phyloP scores from a whole-genome alignment of 2,888 invertebrate species.

The Drosophila tanythrix region DNA sequence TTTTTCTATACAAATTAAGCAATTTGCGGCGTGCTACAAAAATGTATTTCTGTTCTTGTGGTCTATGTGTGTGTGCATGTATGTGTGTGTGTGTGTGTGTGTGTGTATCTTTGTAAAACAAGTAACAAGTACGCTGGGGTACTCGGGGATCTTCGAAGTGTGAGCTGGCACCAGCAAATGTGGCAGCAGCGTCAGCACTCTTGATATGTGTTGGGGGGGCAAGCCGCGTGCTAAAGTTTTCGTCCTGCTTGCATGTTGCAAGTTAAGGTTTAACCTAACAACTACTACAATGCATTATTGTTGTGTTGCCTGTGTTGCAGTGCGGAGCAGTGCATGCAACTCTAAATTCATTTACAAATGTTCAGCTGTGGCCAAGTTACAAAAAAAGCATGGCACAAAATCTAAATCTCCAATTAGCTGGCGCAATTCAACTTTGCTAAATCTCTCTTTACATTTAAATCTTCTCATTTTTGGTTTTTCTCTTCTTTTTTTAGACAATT shows the following conservation, averaged over 20 bases:
- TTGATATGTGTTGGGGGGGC: constrained; percentile 42
- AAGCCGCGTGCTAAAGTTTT: constrained; percentile 54
- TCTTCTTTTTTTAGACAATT: constrained; percentile 12
- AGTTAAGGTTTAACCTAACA: constrained; percentile 31
- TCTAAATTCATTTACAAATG: constrained; percentile 74
- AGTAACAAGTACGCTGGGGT: constrained; percentile 19
- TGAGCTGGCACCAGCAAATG: constrained; percentile 8
- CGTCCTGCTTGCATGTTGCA: constrained; percentile 29
- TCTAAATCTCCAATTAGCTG: constrained; percentile 50
- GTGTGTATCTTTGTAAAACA: constrained; percentile 36
- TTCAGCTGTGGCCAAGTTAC: constrained; percentile 63
- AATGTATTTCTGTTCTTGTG: constrained; percentile 29
- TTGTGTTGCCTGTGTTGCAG: constrained; percentile 46
- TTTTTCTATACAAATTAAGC: constrained; percentile 56
- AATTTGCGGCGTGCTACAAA: constrained; percentile 68
- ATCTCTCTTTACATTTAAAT: constrained; percentile 24
- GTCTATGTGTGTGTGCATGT: constrained; percentile 20
- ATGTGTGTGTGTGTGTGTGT: constrained; percentile 17
- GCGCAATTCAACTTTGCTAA: constrained; percentile 28
- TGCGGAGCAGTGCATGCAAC: constrained; percentile 47
- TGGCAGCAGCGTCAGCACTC: constrained; percentile 7
- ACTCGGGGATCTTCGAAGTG: constrained; percentile 6
- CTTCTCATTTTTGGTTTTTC: neutral
- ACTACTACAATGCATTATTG: constrained; percentile 40
- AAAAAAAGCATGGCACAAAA: constrained; percentile 44